Percentiles rank a stretch among this genome's conserved stretches.
These are phyloP conservation scores for Marisa cornuarietis DNA, from an alignment of 1,140 invertebrate species.

Conservation along the genomic window DNA sequence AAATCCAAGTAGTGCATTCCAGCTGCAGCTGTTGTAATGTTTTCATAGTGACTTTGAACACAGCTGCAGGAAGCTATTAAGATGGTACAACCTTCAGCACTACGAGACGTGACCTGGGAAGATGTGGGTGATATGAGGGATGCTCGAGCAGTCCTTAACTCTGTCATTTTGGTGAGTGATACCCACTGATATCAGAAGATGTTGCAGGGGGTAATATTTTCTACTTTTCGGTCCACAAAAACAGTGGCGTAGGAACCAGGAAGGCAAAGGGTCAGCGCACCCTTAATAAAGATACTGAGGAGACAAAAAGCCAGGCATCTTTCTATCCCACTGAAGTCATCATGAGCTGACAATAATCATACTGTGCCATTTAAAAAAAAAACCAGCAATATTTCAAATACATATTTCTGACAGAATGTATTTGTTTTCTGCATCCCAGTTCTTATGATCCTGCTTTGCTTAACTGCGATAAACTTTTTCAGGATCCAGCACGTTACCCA, in stretches of 20 bases:
- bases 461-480: background rate
- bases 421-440: no score
- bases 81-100: constrained; percentile 85
- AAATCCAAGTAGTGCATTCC: background rate
- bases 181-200: background rate
- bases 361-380: no score
- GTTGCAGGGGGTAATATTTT: background rate
- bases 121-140: constrained; percentile 92
- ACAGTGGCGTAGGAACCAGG: no score
- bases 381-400: no score
- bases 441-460: no score
- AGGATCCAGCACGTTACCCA: constrained; percentile 8
- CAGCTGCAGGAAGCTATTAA: constrained; percentile 74
- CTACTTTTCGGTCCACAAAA: no score
- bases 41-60: constrained; percentile 32
- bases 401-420: no score
- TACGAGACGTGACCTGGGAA: constrained; percentile 95
- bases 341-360: no score
- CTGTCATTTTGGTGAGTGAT: constrained; percentile 82
- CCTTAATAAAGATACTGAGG: no score
- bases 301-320: no score
- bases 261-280: no score
- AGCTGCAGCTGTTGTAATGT: constrained; percentile 44
- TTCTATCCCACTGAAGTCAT: no score
- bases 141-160: constrained; percentile 88